Base-by-base conservation (phyloP, 2,888 invertebrate species). In the Iselma pallidipennis region DNA sequence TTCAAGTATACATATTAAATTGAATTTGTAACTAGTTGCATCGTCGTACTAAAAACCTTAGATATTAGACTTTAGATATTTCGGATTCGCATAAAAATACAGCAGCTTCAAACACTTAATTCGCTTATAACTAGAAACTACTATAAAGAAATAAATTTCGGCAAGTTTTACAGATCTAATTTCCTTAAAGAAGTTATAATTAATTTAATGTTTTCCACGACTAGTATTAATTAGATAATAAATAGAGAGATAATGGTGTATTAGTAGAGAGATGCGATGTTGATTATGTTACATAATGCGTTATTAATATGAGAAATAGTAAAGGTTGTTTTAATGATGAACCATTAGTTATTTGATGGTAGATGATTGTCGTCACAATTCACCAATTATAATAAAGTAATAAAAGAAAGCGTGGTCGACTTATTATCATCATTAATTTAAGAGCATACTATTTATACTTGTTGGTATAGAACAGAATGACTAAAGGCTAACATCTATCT, bases 401-500 rank as follows among this genome's bases (percentile, higher is more conserved):
- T 68, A 67, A 62, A 67, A 64, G 66, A 72, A 72, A 71, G 70
- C 68, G 67, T 63, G 66, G 57, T 59, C 66, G 61, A 62, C 65
- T 71, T 71, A 71, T 71, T 67, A 69, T 68, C 54, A 63, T 65
- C 69, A 67, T 71, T 71, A 70, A 68, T 72, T 71, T 68, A 65
- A 63, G 63, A 54, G 61, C 56, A 61, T 56, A 67, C 71, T 71
- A 73, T 72, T 73, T 73, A 73, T 72, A 69, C 70, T 73, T 70
- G 71, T 71, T 72, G 70, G 69, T 66, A 63, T 57, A 60, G 64
- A 70, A 71, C 70, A 69, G 70, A 67, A 72, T 74, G 72, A 72
- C 59, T 73, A 72, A 74, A 69, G 68, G 68, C 65, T 56, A 65
- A 66, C 71, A 74, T 74, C 71, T 65, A 68, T 73, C 73, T 73